Conservation (phyloP, 1,140 invertebrate genomes). For the Rhynchophorus ferrugineus region DNA sequence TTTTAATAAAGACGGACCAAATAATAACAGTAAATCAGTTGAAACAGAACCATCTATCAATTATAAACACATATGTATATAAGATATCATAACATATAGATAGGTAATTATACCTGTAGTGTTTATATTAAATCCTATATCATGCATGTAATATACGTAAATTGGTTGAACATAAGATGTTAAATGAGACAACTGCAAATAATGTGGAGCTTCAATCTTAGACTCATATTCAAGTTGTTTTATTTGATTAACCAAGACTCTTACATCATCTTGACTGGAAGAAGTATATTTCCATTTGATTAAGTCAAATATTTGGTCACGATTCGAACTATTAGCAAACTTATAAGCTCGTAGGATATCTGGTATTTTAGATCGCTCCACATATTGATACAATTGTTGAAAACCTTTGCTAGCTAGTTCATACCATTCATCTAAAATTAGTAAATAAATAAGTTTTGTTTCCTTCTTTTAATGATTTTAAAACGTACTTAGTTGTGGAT, state of each 20-base stretch:
- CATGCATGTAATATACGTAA: slow-evolving; percentile 29
- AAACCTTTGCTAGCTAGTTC: slow-evolving; percentile 45
- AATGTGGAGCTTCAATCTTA: slow-evolving; percentile 42
- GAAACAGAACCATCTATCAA: slow-evolving; percentile 23
- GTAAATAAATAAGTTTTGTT: background rate
- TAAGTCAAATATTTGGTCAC: slow-evolving; percentile 39
- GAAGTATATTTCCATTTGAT: slow-evolving; percentile 47
- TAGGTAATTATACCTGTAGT: slow-evolving; percentile 13
- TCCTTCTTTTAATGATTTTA: background rate
- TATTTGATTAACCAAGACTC: slow-evolving; percentile 38
- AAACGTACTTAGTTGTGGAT: slow-evolving; percentile 21
- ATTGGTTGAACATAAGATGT: slow-evolving; percentile 34
- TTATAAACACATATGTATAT: slow-evolving; percentile 1
- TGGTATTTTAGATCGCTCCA: slow-evolving; percentile 45
- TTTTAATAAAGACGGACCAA: slow-evolving; percentile 56
- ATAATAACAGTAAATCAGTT: slow-evolving; percentile 54
- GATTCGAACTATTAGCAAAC: slow-evolving; percentile 29
- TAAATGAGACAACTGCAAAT: slow-evolving; percentile 40
- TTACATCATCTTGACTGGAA: slow-evolving; percentile 30
- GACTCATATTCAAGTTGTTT: slow-evolving; percentile 41
- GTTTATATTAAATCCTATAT: slow-evolving; percentile 25
- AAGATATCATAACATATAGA: background rate
- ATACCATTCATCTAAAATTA: slow-evolving; percentile 42
- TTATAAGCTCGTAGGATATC: slow-evolving; percentile 41
- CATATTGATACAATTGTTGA: slow-evolving; percentile 42